Base-by-base conservation (phyloP, 2,888 invertebrate genomes). In the Conchocele bisecta region DNA sequence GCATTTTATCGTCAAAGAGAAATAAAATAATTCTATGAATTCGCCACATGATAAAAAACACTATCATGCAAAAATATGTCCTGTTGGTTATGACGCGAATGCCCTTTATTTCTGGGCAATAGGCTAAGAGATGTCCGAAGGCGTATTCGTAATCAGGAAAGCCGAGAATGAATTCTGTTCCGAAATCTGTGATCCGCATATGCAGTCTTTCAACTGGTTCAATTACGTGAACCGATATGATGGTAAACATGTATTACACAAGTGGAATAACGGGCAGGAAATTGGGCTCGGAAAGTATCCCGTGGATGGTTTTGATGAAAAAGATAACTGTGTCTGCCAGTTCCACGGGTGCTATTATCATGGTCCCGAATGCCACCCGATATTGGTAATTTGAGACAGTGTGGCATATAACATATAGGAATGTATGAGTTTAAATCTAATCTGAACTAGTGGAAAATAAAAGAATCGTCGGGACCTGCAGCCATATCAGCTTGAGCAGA, bases 11-110 rank as follows among this genome's bases (percentile, higher is more conserved):
- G n/a, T n/a, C n/a, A n/a, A n/a, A n/a, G n/a, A n/a, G n/a, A n/a
- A n/a, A n/a, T n/a, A n/a, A n/a, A n/a, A n/a, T n/a, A n/a, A n/a
- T n/a, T n/a, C n/a, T n/a, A n/a, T n/a, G n/a, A n/a, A n/a, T n/a
- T n/a, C n/a, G n/a, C n/a, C n/a, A n/a, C n/a, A n/a, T n/a, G n/a
- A n/a, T n/a, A n/a, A n/a, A n/a, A n/a, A n/a, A n/a, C n/a, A n/a
- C n/a, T n/a, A n/a, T n/a, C n/a, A n/a, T n/a, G n/a, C n/a, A n/a
- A n/a, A n/a, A n/a, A n/a, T n/a, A n/a, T n/a, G n/a, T n/a, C n/a
- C n/a, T n/a, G 35, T 65, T 9, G 69, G 74, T 3, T 74, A 48
- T 50, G 74, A 74, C 35, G 68, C 64, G 9, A 69, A 69, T 57
- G 60, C 69, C 7, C 56, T 74, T 2, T 74, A 74, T 48, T 37